Percentiles rank a stretch among this genome's conserved stretches.
Evolutionary conservation across 2,113 vertebrate species (phyloP).

Genomic region (Osmerus mordax): DNA sequence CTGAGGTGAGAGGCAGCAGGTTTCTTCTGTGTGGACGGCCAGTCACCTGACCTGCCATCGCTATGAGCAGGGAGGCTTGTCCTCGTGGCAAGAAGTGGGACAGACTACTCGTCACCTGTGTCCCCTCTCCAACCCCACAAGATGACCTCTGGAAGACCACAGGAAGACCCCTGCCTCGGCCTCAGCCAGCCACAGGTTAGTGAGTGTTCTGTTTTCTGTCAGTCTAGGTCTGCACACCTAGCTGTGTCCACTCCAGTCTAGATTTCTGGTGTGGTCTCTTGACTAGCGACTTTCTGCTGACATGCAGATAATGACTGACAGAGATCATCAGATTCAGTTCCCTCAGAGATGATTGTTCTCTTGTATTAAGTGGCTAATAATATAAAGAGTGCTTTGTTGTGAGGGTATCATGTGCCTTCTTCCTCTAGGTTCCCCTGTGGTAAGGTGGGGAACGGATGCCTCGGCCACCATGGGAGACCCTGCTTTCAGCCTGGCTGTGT

Average conservation of each 20-base stretch:
- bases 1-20: not conserved
- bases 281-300: too few relatives aligned
- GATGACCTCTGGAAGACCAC: too few relatives aligned
- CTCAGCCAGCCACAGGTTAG: slow-evolving; percentile 38
- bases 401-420: not conserved
- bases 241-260: too few relatives aligned
- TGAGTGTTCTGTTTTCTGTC: not conserved
- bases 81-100: slow-evolving; percentile 31
- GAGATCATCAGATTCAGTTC: too few relatives aligned
- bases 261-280: too few relatives aligned
- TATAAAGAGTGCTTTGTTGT: too few relatives aligned
- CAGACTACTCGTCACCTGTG: slow-evolving; percentile 6
- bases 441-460: not conserved
- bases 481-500: slow-evolving; percentile 40
- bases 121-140: not conserved
- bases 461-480: not conserved
- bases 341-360: too few relatives aligned
- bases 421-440: not conserved
- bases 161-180: not conserved
- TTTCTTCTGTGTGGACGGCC: not conserved
- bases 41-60: not conserved
- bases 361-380: too few relatives aligned
- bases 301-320: too few relatives aligned
- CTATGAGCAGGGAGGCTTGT: slow-evolving; percentile 44
- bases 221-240: not conserved